Percentiles rank a stretch among this genome's conserved stretches.
These are phyloP conservation scores for Catostylus mosaicus DNA, from an alignment of 30 jellyfish, hydroid and myxozoan species.

Conservation along the genomic window DNA sequence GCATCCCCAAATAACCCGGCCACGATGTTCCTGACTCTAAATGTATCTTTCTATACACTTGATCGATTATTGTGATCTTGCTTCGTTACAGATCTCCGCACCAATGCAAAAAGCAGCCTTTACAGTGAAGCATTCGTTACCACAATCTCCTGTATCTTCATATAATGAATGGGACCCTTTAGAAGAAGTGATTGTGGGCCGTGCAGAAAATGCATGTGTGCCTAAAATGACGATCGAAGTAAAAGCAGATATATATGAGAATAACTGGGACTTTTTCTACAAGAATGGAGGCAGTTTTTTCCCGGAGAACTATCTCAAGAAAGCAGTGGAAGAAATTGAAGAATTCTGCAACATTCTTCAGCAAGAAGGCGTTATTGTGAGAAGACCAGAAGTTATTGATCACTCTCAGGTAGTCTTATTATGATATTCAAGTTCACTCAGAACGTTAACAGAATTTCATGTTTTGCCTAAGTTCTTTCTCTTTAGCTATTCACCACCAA, in stretches of 20 bases:
- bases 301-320: slow-evolving; percentile 71
- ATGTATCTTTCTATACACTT: neutral
- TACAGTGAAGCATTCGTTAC: neutral
- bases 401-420: slow-evolving; percentile 61
- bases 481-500: too few species aligned
- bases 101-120: neutral
- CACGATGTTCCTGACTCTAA: neutral
- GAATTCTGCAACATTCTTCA: slow-evolving; percentile 76
- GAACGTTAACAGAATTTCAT: neutral
- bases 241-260: slow-evolving; percentile 79
- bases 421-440: neutral
- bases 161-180: slow-evolving; percentile 94
- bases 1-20: neutral
- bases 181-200: slow-evolving; percentile 90
- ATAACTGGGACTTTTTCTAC: slow-evolving; percentile 70
- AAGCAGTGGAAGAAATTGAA: slow-evolving; percentile 84
- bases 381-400: slow-evolving; percentile 76
- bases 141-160: slow-evolving; percentile 43
- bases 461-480: too few species aligned
- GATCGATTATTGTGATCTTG: too few species aligned
- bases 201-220: slow-evolving; percentile 82
- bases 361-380: slow-evolving; percentile 85
- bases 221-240: slow-evolving; percentile 84
- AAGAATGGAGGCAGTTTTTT: slow-evolving; percentile 67
- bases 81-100: neutral